These are phyloP conservation scores for Aradophagus sp. DNA, from an alignment of 1,140 invertebrate genomes.

Conservation along the genomic window DNA sequence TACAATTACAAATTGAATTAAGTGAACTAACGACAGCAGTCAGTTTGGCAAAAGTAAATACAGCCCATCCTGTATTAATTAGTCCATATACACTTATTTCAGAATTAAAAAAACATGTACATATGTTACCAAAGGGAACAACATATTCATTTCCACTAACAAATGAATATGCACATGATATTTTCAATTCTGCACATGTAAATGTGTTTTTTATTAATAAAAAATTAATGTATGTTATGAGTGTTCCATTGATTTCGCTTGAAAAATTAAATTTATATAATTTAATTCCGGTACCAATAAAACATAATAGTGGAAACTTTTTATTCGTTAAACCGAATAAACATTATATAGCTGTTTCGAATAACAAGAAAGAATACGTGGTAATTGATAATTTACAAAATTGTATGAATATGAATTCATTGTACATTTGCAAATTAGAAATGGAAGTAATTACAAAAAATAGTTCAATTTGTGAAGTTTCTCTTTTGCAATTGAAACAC, in stretches of 20 bases:
- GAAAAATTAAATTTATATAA: conserved; percentile 1
- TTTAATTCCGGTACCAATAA: conserved; percentile 4
- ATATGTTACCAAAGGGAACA: background rate
- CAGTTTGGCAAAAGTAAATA: no score
- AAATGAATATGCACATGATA: background rate
- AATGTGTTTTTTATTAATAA: background rate
- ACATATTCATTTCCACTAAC: background rate
- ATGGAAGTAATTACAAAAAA: conserved; percentile 4
- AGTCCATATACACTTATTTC: no score
- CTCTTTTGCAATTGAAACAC: background rate
- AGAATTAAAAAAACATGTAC: background rate
- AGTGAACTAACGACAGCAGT: no score
- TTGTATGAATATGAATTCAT: no score
- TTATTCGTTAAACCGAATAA: background rate
- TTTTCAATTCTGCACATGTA: conserved; percentile 1
- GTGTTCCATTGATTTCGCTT: background rate
- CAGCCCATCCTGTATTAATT: no score
- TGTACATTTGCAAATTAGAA: no score
- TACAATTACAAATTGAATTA: no score
- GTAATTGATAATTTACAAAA: no score
- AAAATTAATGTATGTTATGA: conserved; percentile 1
- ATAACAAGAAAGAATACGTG: no score
- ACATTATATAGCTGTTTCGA: conserved; percentile 2
- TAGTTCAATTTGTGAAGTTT: conserved; percentile 2
- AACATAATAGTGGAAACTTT: background rate